Evolutionary conservation across 2,888 invertebrate species (phyloP), one percentile per base, ranked within the genome.

Genomic region (Microplitis deprimator): DNA sequence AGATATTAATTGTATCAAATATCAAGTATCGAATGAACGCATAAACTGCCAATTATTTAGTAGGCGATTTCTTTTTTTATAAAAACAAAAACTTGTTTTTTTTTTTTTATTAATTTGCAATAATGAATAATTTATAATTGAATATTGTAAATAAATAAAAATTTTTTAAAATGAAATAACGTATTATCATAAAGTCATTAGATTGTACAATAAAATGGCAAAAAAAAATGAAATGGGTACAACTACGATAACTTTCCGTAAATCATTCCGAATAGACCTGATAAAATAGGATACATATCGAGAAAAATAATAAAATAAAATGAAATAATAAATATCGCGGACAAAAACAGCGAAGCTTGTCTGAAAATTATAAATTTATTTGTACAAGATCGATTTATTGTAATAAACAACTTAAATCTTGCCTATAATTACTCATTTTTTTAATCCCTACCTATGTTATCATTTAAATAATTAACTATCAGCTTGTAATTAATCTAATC

Each of bases 361-460:
- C 88, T 85, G 83, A 89, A 87, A 86, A 84, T 85, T 88, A 87
- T 85, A 88, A 72, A 86, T 87, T 87, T 87, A 88, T 88, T 89
- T 89, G 88, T 89, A 89, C 87, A 87, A 88, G 85, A 88, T 86
- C 85, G 87, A 87, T 84, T 85, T 87, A 87, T 88, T 89, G 86
- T 88, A 89, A 89, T 89, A 87, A 83, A 82, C 84, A 87, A 89
- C 87, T 85, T 50, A 85, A 89, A 87, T 88, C 89, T 89, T 89
- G 72, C 72, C 72, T 72, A 72, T 6, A 16, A 38, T 40, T 59
- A 29, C 0, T 50, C 1, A 20, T 62, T 62, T 17, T 62, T 62
- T 29, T 0, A 29, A 29, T 29, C 29, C 29, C 29, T 3, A 3
- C 29, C 29, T 29, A 29, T 29, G 29, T 29, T 3, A 29, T 29